Evolutionary conservation across 2,888 invertebrate species (phyloP), one percentile per base, ranked within the genome.

Genomic region (Zaprionus obscuricornis): DNA sequence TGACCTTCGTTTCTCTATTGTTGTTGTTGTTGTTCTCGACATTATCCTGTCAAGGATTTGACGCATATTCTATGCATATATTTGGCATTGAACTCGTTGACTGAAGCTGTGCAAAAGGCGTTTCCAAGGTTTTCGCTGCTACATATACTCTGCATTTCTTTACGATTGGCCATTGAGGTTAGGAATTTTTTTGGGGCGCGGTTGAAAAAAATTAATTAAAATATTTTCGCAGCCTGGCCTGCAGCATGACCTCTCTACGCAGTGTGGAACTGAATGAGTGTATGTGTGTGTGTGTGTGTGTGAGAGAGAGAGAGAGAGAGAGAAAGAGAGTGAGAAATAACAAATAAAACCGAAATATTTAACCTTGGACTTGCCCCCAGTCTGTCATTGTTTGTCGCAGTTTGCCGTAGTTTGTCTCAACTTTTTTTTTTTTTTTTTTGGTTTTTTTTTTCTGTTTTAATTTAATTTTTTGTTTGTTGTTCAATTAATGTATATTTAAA

Each of bases 331-430:
- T 26, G 33, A 13, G 34, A 31, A 58, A 42, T 7, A 18, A 17
- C 34, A 42, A 11, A 27, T 17, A 29, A 13, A 20, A 59, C n/a
- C 31, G 18, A 22, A 20, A 17, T 14, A 39, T 55, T 71, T 77
- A 77, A 79, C 85, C 78, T 79, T 79, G 78, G 78, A 85, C 67
- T 67, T 85, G 79, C 63, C 79, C 57, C 57, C 26, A 11, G 3
- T 14, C 2, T n/a, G 7, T 20, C 6, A 22, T 39, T 66, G 40
- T 29, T 7, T 20, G 40, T 18, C 13, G n/a, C n/a, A n/a, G n/a
- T n/a, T n/a, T 8, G 29, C 46, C 60, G 68, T 20, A 26, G 55
- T 56, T 65, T 43, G 31, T 58, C 22, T 64, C 33, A 33, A 18
- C 17, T 54, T 31, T 39, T 45, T 34, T 58, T 52, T 60, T 64